Conservation (phyloP, 2,888 invertebrate species). For the Lepas anatifera region DNA sequence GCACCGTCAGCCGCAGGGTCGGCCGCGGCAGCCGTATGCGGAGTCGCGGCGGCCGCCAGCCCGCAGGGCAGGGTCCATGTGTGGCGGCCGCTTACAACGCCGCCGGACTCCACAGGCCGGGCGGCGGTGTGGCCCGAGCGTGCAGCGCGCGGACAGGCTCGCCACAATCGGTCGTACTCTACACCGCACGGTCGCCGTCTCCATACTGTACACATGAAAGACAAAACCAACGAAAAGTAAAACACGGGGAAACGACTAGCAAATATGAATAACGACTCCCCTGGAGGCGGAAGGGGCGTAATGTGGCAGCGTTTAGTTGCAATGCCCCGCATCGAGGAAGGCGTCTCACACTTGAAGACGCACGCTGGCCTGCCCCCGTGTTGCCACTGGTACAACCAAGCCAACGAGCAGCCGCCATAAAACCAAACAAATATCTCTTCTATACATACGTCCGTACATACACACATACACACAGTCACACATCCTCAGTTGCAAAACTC, state of each 20-base stretch:
- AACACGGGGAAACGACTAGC: conserved; percentile 10
- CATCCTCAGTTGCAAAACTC: too few species aligned
- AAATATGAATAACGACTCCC: not conserved
- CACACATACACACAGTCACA: not conserved
- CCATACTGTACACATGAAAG: conserved; percentile 1
- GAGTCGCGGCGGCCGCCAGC: too few species aligned
- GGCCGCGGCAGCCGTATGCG: not conserved
- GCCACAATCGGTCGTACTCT: too few species aligned
- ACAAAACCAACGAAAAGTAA: conserved; percentile 11
- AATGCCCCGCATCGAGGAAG: not conserved
- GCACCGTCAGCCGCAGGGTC: not conserved
- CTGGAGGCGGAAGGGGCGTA: not conserved
- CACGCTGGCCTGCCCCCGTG: too few species aligned
- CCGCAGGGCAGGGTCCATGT: too few species aligned
- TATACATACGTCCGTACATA: not conserved
- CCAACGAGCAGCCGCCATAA: too few species aligned
- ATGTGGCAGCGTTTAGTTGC: too few species aligned
- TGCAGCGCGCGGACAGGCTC: too few species aligned
- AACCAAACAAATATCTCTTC: not conserved
- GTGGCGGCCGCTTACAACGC: not conserved
- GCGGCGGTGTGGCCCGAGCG: not conserved
- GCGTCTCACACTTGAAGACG: too few species aligned
- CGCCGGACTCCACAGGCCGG: not conserved
- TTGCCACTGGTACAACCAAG: too few species aligned
- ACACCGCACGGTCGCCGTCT: too few species aligned